phyloP scores from a whole-genome alignment of 2,797 vertebrate genomes.

The Lerista edwardsae region DNA sequence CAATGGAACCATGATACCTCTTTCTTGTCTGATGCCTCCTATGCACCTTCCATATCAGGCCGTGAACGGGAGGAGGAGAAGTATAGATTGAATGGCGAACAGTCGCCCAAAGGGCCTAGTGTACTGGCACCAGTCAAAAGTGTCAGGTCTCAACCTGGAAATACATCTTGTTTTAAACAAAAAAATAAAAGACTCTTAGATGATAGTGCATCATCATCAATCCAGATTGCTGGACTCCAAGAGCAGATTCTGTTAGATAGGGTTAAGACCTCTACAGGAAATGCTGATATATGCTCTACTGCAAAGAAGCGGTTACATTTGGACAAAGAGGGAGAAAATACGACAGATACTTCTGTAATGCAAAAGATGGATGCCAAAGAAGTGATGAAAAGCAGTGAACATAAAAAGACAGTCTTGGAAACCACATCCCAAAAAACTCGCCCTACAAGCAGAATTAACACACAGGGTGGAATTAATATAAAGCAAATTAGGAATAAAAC shows the following conservation, averaged over 20 bases:
- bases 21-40: conserved; percentile 52
- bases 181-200: conserved; percentile 52
- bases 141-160: conserved; percentile 42
- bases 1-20: conserved; percentile 83
- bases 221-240: conserved; percentile 35
- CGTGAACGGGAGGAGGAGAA: conserved; percentile 65
- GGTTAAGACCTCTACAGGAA: conserved; percentile 5
- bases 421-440: conserved; percentile 29
- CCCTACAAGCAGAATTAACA: conserved; percentile 37
- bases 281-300: conserved; percentile 26
- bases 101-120: conserved; percentile 38
- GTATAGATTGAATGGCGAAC: conserved; percentile 33
- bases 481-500: conserved; percentile 39
- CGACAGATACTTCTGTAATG: conserved; percentile 26
- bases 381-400: conserved; percentile 41
- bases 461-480: conserved; percentile 39
- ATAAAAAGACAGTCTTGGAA: conserved; percentile 50
- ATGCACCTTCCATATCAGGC: conserved; percentile 32
- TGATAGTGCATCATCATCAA: conserved; percentile 42
- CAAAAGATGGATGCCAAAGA: conserved; percentile 32
- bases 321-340: conserved; percentile 27
- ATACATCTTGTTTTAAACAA: conserved; percentile 50
- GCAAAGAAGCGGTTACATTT: conserved; percentile 59
- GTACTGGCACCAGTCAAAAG: conserved; percentile 24
- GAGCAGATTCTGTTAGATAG: conserved; percentile 27